Percentiles rank a stretch among this genome's conserved stretches.
These are phyloP conservation scores for Monopis laevigella DNA, from an alignment of 2,888 invertebrate species.

Conservation along the genomic window DNA sequence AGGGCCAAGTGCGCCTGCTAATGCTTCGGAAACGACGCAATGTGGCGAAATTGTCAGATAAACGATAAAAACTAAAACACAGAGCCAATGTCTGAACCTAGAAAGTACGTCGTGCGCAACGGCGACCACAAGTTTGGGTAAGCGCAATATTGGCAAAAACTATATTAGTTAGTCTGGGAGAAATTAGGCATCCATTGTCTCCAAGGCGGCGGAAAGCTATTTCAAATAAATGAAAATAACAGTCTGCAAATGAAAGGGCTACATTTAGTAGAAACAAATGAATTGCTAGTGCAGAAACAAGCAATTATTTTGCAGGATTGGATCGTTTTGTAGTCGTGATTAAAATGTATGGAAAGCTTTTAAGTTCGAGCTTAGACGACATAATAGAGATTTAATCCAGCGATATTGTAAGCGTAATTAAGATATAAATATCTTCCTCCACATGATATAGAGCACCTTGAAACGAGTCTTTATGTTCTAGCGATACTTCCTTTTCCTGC, in stretches of 20 bases:
- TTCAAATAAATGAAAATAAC: background rate
- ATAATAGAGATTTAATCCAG: constrained; percentile 14
- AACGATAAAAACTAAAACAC: constrained; percentile 20
- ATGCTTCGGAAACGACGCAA: constrained; percentile 25
- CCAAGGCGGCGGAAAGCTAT: background rate
- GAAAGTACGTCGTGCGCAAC: constrained; percentile 24
- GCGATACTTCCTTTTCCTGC: constrained; percentile 53
- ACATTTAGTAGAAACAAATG: background rate
- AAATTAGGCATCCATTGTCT: background rate
- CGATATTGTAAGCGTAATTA: background rate
- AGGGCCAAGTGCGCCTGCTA: constrained; percentile 26
- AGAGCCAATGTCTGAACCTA: constrained; percentile 15
- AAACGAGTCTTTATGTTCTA: constrained; percentile 19
- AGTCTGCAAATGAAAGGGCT: background rate
- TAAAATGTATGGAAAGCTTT: background rate
- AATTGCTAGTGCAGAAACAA: background rate
- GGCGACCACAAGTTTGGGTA: constrained; percentile 16
- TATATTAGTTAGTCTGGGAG: background rate
- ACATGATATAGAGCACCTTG: constrained; percentile 9
- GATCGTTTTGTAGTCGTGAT: background rate
- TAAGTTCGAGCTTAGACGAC: too few species aligned
- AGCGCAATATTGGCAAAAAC: constrained; percentile 8
- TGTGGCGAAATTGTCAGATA: constrained; percentile 27
- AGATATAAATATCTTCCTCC: background rate
- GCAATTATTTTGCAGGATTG: background rate